These are phyloP conservation scores for Cataglyphis albicans DNA, from an alignment of 2,888 invertebrate genomes.

Conservation along the genomic window DNA sequence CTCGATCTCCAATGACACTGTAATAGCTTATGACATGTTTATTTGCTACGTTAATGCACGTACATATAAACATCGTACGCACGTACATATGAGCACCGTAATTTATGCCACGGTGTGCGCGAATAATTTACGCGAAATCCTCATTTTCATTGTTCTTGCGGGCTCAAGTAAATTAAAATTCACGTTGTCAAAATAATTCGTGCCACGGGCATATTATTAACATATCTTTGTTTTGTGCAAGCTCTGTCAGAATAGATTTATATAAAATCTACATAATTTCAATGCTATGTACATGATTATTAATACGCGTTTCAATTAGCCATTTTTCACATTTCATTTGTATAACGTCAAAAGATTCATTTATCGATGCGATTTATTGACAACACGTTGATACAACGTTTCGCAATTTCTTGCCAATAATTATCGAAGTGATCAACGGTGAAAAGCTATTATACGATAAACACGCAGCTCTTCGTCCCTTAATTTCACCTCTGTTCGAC, in stretches of 20 bases:
- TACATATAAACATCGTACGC: slow-evolving; percentile 40
- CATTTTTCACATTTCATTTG: slow-evolving; percentile 11
- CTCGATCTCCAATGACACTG: neutral
- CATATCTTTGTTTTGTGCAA: neutral
- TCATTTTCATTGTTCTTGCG: slow-evolving; percentile 65
- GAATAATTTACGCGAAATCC: slow-evolving; percentile 63
- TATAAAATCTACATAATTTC: slow-evolving; percentile 14
- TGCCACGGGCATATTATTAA: slow-evolving; percentile 32
- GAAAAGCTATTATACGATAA: slow-evolving; percentile 34
- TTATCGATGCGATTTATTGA: slow-evolving; percentile 2
- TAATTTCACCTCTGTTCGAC: slow-evolving; percentile 14
- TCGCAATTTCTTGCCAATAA: slow-evolving; percentile 33
- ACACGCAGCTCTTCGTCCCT: slow-evolving; percentile 16
- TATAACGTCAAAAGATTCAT: neutral
- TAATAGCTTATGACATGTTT: slow-evolving; percentile 34
- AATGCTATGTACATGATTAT: neutral
- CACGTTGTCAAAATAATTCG: slow-evolving; percentile 59
- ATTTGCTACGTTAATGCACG: slow-evolving; percentile 42
- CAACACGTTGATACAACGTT: neutral
- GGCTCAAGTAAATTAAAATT: slow-evolving; percentile 62
- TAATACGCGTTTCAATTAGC: slow-evolving; percentile 8
- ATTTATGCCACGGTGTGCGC: slow-evolving; percentile 67
- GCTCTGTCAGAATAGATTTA: slow-evolving; percentile 19
- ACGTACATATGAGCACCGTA: slow-evolving; percentile 56
- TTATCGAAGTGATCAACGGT: slow-evolving; percentile 34